These are phyloP conservation scores for Sparidentex hasta DNA, from an alignment of 2,797 vertebrate species.

Conservation along the genomic window DNA sequence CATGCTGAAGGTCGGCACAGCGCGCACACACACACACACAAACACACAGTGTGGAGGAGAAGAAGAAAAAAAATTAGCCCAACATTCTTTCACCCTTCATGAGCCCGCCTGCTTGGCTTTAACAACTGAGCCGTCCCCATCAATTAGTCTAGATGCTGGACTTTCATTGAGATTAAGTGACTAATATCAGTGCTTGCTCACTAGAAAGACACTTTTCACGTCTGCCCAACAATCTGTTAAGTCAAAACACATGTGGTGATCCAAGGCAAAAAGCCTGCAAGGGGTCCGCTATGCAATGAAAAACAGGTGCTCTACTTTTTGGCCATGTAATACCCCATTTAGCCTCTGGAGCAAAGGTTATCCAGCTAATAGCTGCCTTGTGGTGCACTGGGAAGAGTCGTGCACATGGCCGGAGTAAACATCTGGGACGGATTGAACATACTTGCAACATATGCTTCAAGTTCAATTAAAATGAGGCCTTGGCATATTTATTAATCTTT, in stretches of 20 bases:
- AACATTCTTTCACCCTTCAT: conserved; percentile 68
- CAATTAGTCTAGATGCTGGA: conserved; percentile 86
- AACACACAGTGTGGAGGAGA: conserved; percentile 15
- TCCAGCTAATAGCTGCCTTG: conserved; percentile 96
- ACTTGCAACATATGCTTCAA: conserved; percentile 96
- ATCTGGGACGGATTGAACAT: conserved; percentile 96
- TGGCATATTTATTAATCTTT: conserved; percentile 98
- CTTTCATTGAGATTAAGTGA: conserved; percentile 89
- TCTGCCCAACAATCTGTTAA: conserved; percentile 93
- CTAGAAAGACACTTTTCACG: conserved; percentile 95
- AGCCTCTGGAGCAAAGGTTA: conserved; percentile 96
- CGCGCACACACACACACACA: conserved; percentile 33
- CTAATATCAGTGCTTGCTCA: conserved; percentile 89
- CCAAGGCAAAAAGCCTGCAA: conserved; percentile 89
- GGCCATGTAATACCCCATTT: conserved; percentile 95
- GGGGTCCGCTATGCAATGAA: conserved; percentile 92
- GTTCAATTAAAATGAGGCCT: conserved; percentile 98
- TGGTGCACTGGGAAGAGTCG: conserved; percentile 89
- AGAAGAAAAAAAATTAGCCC: conserved; percentile 42
- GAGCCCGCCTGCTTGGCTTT: conserved; percentile 77
- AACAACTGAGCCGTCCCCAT: conserved; percentile 82
- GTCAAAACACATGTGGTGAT: conserved; percentile 91
- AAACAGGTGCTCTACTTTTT: conserved; percentile 96
- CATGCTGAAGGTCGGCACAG: conserved; percentile 41
- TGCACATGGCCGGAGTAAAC: conserved; percentile 88